Percentiles rank a stretch among this genome's conserved stretches.
phyloP scores from a whole-genome alignment of 2,113 vertebrate genomes.

The Leptosomus discolor region DNA sequence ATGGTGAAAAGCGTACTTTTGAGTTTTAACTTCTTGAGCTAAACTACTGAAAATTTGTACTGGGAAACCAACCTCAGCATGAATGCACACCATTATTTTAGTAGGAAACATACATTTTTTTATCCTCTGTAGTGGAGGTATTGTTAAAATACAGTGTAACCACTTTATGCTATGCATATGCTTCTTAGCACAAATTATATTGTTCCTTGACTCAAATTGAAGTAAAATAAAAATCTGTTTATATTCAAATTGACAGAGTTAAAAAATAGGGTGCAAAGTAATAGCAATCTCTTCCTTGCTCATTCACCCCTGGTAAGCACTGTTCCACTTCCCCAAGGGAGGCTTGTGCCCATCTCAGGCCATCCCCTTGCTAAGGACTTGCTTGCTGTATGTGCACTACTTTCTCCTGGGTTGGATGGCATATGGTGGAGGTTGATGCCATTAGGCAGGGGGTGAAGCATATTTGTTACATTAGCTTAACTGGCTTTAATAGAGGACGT shows the following conservation, averaged over 20 bases:
- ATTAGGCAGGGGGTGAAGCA: background rate
- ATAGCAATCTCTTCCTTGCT: background rate
- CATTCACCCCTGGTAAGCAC: background rate
- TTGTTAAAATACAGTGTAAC: background rate
- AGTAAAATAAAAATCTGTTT: background rate
- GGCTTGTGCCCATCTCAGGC: background rate
- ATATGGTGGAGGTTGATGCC: background rate
- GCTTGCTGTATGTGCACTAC: fast-evolving
- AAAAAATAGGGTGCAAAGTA: background rate
- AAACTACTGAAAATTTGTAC: background rate
- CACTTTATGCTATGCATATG: background rate
- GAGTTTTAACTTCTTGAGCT: background rate
- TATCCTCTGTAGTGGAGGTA: background rate
- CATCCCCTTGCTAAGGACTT: fast-evolving
- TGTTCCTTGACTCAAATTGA: background rate
- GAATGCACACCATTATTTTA: background rate
- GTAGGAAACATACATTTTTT: background rate
- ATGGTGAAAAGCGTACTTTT: slow-evolving; percentile 11
- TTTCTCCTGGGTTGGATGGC: background rate
- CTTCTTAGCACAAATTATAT: background rate
- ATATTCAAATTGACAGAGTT: background rate
- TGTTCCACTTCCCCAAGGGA: background rate
- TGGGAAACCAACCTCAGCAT: background rate
- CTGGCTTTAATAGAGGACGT: background rate
- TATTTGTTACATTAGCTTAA: background rate